Conservation (phyloP, 2,113 vertebrate genomes). For the Corythornis cristatus region DNA sequence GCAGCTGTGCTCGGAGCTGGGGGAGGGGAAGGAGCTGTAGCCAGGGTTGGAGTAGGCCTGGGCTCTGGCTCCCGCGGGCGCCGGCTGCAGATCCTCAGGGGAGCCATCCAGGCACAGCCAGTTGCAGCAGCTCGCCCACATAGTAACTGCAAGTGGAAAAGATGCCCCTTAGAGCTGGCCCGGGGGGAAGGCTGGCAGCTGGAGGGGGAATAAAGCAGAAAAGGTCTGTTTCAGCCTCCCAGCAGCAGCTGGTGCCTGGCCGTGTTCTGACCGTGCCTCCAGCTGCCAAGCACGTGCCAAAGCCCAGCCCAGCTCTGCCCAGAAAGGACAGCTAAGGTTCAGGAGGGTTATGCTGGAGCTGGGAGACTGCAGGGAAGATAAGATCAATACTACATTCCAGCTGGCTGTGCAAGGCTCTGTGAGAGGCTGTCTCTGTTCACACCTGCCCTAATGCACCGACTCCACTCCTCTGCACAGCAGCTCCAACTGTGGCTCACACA, state of each 20-base stretch:
- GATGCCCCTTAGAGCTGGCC: rapidly evolving
- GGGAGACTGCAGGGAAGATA: not conserved
- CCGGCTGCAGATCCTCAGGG: conserved; percentile 69
- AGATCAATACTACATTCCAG: not conserved
- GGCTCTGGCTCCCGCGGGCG: conserved; percentile 31
- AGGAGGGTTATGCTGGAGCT: not conserved
- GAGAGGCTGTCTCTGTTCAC: not conserved
- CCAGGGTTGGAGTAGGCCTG: conserved; percentile 90
- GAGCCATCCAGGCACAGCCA: conserved; percentile 90
- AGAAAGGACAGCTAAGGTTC: not conserved
- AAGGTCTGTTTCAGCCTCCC: not conserved
- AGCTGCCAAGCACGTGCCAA: not conserved
- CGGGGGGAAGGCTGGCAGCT: not conserved
- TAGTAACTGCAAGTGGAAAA: conserved; percentile 67
- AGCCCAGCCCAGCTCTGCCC: not conserved
- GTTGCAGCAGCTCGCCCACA: conserved; percentile 93
- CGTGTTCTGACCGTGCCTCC: not conserved
- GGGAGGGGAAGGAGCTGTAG: conserved; percentile 85
- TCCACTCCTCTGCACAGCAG: not conserved
- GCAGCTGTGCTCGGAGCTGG: conserved; percentile 81
- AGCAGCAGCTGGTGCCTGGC: not conserved
- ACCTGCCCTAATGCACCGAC: not conserved
- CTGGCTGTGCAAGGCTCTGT: not conserved
- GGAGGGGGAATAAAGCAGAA: not conserved
- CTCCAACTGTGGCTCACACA: not conserved